Conservation (phyloP, 2,888 invertebrate genomes). For the Athalia rosae region DNA sequence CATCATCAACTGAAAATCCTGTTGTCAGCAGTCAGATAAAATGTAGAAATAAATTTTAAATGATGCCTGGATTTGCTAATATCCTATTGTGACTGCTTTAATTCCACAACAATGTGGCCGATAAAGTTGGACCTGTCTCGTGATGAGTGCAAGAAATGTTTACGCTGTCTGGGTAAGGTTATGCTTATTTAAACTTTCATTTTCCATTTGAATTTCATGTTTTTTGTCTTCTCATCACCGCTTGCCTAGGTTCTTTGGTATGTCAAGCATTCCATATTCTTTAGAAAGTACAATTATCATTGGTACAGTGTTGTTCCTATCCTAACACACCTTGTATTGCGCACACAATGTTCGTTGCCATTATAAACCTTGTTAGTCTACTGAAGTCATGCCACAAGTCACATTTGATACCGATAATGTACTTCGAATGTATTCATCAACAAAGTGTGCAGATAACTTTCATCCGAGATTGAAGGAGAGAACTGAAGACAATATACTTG, state of each 20-base stretch:
- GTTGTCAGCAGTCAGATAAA: conserved; percentile 34
- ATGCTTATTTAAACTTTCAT: conserved; percentile 53
- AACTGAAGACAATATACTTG: too few species aligned
- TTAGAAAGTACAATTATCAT: neutral
- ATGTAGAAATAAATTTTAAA: conserved; percentile 26
- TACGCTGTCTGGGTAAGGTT: conserved; percentile 88
- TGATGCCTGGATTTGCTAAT: neutral
- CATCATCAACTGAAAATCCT: conserved; percentile 40
- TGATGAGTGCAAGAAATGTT: conserved; percentile 91
- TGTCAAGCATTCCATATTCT: neutral
- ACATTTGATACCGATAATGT: too few species aligned
- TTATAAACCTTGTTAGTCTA: too few species aligned
- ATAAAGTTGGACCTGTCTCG: conserved; percentile 87
- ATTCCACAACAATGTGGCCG: conserved; percentile 77
- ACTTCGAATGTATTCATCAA: too few species aligned
- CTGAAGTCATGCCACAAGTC: too few species aligned
- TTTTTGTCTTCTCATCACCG: neutral
- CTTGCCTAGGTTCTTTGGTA: neutral
- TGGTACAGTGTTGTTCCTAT: too few species aligned
- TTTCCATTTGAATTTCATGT: conserved; percentile 41
- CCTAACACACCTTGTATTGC: too few species aligned
- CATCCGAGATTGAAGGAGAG: too few species aligned
- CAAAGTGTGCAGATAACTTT: too few species aligned
- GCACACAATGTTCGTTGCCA: too few species aligned
- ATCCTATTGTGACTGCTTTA: conserved; percentile 9